Evolutionary conservation across 2,113 vertebrate species (phyloP), one percentile per base, ranked within the genome.

Genomic region (Phalacrocorax brasilianus): DNA sequence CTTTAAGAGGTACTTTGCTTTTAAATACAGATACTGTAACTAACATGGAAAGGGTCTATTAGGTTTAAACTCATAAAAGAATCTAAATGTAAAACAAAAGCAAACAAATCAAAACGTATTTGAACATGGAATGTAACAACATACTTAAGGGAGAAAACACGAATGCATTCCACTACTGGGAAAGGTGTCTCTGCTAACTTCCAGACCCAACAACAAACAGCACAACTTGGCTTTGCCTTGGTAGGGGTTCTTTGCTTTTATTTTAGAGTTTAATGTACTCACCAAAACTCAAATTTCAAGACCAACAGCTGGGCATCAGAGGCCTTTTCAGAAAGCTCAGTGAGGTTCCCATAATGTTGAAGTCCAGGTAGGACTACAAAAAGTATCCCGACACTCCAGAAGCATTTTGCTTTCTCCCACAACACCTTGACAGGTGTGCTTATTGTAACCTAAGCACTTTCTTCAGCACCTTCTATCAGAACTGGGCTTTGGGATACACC

Each of bases 101-200:
- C 12, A 91, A 95, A 83, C 17, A 86, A 77, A 86, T 27, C 11
- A 91, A 91, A 91, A 94, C 53, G 5, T 47, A 53, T 92, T 91
- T 94, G 35, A 85, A 79, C 40, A 76, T 12, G 13, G 19, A 93
- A 50, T 38, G 24, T 59, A 89, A 61, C 9, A 73, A 35, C 19
- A 53, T 5, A 32, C 71, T 89, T 82, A 65, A 93, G 33, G 13
- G 10, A 76, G 21, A 75, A 92, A 89, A 75, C 1, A 0, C 35
- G 27, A 89, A 82, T 33, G 5, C 12, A 23, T 75, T 76, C 5
- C 11, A 61, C 22, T 61, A 40, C 12, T 40, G 45, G 24, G 18
- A 74, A 62, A 67, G 4, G 10, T 33, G 20, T 50, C 26, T 75
- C 42, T 70, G 15, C 9, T 66, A 59, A 42, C 8, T 83, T 83